Evolutionary conservation across 2,888 invertebrate genomes (phyloP).

Genomic region (Eupithecia abbreviata): DNA sequence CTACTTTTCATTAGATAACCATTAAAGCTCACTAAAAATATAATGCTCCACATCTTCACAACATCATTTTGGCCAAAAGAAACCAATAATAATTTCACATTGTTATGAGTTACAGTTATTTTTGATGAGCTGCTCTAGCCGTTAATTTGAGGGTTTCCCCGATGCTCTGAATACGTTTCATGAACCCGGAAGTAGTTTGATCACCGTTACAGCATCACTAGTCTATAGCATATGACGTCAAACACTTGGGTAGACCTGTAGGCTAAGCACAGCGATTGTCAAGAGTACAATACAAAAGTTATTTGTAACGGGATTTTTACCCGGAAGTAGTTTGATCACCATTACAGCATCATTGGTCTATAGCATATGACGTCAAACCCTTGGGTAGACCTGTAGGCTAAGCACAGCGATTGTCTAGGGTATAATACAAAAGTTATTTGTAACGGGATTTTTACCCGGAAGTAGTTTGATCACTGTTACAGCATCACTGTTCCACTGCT

Average conservation of each 20-base stretch:
- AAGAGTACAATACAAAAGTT: too few relatives aligned
- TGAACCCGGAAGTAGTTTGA: constrained; percentile 3
- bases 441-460: not conserved
- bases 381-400: not conserved
- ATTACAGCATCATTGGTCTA: not conserved
- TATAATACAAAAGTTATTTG: too few relatives aligned
- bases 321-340: not conserved
- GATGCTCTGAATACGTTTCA: constrained; percentile 5
- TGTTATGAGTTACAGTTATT: not conserved
- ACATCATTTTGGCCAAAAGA: not conserved
- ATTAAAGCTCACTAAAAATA: not conserved
- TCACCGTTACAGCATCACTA: not conserved
- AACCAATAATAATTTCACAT: not conserved
- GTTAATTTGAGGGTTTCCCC: constrained; percentile 9
- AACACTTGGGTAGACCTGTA: not conserved
- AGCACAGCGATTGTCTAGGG: too few relatives aligned
- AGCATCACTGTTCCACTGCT: not conserved
- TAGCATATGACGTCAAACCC: not conserved
- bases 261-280: too few relatives aligned
- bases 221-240: not conserved
- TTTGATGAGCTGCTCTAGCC: not conserved
- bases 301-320: not conserved
- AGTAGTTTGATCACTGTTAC: not conserved
- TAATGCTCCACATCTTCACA: not conserved
- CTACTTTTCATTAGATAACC: too few relatives aligned